Evolutionary conservation across 30 jellyfish, hydroid and myxozoan species (phyloP).

Genomic region (Nemopilema nomurai): DNA sequence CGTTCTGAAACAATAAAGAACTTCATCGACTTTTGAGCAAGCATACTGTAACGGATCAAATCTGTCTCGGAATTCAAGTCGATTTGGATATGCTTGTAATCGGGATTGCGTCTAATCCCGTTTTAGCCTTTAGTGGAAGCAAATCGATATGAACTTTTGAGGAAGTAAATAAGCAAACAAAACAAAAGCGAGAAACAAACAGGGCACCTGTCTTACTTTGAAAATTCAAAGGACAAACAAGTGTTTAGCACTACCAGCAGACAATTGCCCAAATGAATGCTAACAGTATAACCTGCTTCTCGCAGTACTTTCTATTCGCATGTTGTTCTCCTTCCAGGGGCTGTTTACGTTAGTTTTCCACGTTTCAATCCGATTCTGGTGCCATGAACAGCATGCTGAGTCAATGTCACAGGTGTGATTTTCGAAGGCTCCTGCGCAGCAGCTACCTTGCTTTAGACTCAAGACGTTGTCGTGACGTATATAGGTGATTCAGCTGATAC

Average conservation of each 20-base stretch:
- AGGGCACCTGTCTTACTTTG: not conserved
- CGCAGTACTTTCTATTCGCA: not conserved
- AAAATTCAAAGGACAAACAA: not conserved
- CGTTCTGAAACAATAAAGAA: not conserved
- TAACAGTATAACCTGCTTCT: not conserved
- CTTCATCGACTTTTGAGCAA: not conserved
- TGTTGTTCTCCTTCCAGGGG: not conserved
- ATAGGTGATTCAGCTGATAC: no score
- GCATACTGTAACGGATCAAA: not conserved
- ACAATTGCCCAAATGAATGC: not conserved
- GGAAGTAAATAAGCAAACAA: not conserved
- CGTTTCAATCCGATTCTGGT: not conserved
- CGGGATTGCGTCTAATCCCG: not conserved
- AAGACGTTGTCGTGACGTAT: no score
- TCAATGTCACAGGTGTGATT: not conserved
- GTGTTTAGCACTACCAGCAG: not conserved
- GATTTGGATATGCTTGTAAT: not conserved
- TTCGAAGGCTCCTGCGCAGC: not conserved
- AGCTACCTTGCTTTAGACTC: no score
- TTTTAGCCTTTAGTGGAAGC: not conserved
- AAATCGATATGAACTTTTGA: not conserved
- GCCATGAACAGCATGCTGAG: not conserved
- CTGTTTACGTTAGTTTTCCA: not conserved
- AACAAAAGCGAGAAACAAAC: not conserved
- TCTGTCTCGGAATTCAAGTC: not conserved